These are phyloP conservation scores for Parasteatoda tepidariorum DNA, from an alignment of 1,140 invertebrate species.

Conservation along the genomic window DNA sequence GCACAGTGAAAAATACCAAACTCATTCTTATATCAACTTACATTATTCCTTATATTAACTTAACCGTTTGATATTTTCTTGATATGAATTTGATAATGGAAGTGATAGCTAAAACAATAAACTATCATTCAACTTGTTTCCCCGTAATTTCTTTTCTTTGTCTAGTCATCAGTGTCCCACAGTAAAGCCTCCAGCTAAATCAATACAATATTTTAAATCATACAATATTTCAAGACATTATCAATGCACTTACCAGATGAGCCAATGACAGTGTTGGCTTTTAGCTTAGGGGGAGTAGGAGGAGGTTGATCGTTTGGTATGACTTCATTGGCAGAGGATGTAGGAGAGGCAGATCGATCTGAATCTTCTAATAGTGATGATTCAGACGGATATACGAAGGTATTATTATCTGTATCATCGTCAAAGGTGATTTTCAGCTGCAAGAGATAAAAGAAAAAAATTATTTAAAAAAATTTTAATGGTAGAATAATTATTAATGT, in stretches of 20 bases:
- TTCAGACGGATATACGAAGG: conserved; percentile 89
- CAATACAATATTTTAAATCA: no score
- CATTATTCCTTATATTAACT: no score
- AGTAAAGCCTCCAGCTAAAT: no score
- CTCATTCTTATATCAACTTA: no score
- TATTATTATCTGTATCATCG: conserved; percentile 79
- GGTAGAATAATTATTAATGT: neutral
- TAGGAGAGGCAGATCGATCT: conserved; percentile 4
- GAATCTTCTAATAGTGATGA: conserved; percentile 75
- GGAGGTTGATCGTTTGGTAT: conserved; percentile 39
- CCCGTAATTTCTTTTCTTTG: no score
- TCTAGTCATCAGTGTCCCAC: no score
- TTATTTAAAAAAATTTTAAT: neutral
- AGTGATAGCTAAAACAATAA: no score
- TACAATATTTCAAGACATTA: no score
- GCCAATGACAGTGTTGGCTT: conserved; percentile 42
- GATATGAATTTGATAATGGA: no score
- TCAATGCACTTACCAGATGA: conserved; percentile 21
- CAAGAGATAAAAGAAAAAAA: conserved; percentile 63
- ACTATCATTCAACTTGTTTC: no score
- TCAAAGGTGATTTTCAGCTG: conserved; percentile 88
- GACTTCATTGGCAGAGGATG: neutral
- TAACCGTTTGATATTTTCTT: no score
- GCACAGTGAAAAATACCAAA: no score
- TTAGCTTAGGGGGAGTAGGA: conserved; percentile 26